These are phyloP conservation scores for Ashinkailepas kermadecensis DNA, from an alignment of 2,888 invertebrate genomes.

Conservation along the genomic window DNA sequence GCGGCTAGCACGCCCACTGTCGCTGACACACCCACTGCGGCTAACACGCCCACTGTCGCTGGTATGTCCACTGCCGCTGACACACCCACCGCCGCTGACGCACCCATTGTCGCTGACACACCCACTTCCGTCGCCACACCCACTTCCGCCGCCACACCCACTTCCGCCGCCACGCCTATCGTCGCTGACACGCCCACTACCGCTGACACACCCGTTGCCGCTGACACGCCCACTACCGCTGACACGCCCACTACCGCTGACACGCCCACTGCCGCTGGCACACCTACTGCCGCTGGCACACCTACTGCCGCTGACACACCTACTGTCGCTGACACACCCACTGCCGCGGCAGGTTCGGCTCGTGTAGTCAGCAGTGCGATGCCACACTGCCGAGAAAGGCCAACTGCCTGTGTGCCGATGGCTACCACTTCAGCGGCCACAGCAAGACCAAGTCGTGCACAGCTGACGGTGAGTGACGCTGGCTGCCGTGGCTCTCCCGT, in stretches of 20 bases:
- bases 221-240: background rate
- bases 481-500: too few relatives aligned
- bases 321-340: too few relatives aligned
- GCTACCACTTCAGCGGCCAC: slow-evolving; percentile 45
- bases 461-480: slow-evolving; percentile 37
- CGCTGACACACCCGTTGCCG: background rate
- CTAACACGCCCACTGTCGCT: too few relatives aligned
- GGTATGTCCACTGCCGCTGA: too few relatives aligned
- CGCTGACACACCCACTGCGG: background rate
- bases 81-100: too few relatives aligned
- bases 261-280: slow-evolving; percentile 15
- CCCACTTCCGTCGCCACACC: too few relatives aligned
- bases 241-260: too few relatives aligned
- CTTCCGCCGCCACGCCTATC: too few relatives aligned
- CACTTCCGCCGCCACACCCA: too few relatives aligned
- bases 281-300: too few relatives aligned
- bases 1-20: too few relatives aligned
- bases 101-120: slow-evolving; percentile 21
- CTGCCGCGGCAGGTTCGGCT: slow-evolving; percentile 55
- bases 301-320: too few relatives aligned
- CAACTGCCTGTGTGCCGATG: slow-evolving; percentile 56
- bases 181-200: background rate
- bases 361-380: slow-evolving; percentile 69
- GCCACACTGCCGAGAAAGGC: slow-evolving; percentile 47
- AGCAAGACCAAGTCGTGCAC: slow-evolving; percentile 39